phyloP scores from a whole-genome alignment of 2,797 vertebrate species.

The Epinephelus coioides region DNA sequence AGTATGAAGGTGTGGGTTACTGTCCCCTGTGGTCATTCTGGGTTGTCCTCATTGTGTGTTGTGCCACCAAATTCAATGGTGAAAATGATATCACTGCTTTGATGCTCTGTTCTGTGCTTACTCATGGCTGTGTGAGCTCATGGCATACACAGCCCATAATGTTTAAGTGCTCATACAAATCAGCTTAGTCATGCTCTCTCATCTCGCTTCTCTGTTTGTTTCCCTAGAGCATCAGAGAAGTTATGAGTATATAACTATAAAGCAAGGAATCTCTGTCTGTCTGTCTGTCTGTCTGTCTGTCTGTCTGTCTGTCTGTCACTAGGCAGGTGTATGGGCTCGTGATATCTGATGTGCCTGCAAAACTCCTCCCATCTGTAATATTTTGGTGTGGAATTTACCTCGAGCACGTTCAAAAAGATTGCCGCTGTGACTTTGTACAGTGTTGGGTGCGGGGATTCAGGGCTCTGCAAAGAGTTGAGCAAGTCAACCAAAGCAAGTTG shows the following conservation, averaged over 20 bases:
- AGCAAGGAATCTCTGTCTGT: too few relatives aligned
- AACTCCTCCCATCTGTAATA: too few relatives aligned
- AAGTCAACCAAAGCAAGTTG: too few relatives aligned
- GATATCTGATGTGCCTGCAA: too few relatives aligned
- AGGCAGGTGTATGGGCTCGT: too few relatives aligned
- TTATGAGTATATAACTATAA: neutral
- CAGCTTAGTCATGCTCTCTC: slow-evolving; percentile 42
- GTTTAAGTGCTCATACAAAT: slow-evolving; percentile 32
- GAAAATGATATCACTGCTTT: slow-evolving; percentile 75
- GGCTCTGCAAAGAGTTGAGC: too few relatives aligned
- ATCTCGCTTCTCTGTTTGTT: neutral
- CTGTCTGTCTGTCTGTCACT: too few relatives aligned
- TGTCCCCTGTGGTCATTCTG: slow-evolving; percentile 57
- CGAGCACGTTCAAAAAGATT: too few relatives aligned
- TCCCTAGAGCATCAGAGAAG: slow-evolving; percentile 3
- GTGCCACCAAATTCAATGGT: slow-evolving; percentile 41
- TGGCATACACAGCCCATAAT: neutral
- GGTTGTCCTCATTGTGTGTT: slow-evolving; percentile 52
- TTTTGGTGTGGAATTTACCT: too few relatives aligned
- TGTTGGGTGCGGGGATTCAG: too few relatives aligned
- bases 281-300: too few relatives aligned
- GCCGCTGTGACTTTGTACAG: too few relatives aligned
- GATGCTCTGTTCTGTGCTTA: slow-evolving; percentile 62
- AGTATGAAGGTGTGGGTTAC: slow-evolving; percentile 62
- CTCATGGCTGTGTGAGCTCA: slow-evolving; percentile 50